Percentiles rank a stretch among this genome's conserved stretches.
phyloP scores from a whole-genome alignment of 2,888 invertebrate species.

The Muscina levida region DNA sequence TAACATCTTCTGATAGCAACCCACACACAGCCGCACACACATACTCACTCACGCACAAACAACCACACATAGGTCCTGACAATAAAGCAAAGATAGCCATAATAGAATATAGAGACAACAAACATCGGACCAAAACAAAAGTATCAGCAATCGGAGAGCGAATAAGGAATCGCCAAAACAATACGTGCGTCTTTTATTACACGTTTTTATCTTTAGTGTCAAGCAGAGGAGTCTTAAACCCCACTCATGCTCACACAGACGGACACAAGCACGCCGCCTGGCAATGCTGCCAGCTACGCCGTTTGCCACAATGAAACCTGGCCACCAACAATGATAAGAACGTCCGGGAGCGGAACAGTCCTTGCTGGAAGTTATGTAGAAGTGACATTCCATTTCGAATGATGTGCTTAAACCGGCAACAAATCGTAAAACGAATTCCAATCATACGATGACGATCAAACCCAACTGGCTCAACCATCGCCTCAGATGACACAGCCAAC shows the following conservation, averaged over 20 bases:
- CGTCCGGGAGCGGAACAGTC: background rate
- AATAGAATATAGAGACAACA: background rate
- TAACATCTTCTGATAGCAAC: background rate
- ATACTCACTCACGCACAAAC: background rate
- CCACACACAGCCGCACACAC: background rate
- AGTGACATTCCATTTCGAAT: slow-evolving; percentile 55
- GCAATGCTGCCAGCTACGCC: background rate
- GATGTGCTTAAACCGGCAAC: slow-evolving; percentile 48
- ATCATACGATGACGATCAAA: slow-evolving; percentile 50
- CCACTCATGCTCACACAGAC: slow-evolving; percentile 1
- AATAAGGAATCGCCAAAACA: slow-evolving; percentile 36
- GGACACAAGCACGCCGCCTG: background rate
- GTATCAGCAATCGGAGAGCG: background rate
- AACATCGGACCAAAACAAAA: background rate
- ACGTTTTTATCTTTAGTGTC: slow-evolving; percentile 54
- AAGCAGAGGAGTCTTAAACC: slow-evolving; percentile 31
- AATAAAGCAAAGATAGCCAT: slow-evolving; percentile 39
- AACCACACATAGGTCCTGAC: background rate
- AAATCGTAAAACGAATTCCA: slow-evolving; percentile 62
- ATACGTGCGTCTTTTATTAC: slow-evolving; percentile 62
- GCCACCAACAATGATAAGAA: slow-evolving; percentile 58
- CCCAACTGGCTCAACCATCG: slow-evolving; percentile 6
- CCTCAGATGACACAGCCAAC: background rate
- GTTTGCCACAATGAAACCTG: slow-evolving; percentile 36
- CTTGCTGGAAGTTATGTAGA: slow-evolving; percentile 16